phyloP scores from a whole-genome alignment of 2,888 invertebrate genomes.

The Pachymerium ferrugineum region DNA sequence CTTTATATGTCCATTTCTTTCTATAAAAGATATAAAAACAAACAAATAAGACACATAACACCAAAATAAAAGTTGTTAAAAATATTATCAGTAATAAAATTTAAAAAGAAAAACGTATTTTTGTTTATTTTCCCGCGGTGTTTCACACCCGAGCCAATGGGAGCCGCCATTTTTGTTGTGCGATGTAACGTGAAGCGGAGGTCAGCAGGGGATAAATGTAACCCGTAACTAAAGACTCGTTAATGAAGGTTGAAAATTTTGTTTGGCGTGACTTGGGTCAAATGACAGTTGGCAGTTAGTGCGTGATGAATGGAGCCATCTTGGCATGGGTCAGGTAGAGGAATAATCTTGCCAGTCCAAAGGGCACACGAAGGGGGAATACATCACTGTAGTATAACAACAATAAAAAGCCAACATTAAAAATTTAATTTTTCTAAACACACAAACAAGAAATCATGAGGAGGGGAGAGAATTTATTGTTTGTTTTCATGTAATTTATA shows the following conservation, averaged over 20 bases:
- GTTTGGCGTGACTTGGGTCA: neutral
- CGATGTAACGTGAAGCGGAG: neutral
- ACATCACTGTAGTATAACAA: neutral
- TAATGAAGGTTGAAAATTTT: slow-evolving; percentile 11
- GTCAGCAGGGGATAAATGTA: neutral
- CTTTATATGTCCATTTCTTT: neutral
- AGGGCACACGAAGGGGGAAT: neutral
- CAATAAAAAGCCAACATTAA: neutral
- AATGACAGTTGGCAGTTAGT: neutral
- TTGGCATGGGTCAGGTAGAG: neutral
- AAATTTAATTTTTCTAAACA: too few relatives aligned
- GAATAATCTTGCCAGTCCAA: neutral
- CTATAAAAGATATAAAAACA: too few relatives aligned
- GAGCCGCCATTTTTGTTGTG: neutral
- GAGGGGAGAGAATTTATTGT: neutral
- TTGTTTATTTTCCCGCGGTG: too few relatives aligned
- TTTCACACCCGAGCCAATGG: too few relatives aligned
- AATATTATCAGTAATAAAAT: too few relatives aligned
- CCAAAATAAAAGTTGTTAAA: too few relatives aligned
- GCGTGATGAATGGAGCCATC: neutral
- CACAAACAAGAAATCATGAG: neutral
- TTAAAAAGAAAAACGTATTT: too few relatives aligned
- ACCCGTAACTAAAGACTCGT: neutral
- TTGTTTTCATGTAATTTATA: neutral
- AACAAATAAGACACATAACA: too few relatives aligned